Evolutionary conservation across 2,113 vertebrate species (phyloP).

Genomic region (Onychostruthus taczanowskii): DNA sequence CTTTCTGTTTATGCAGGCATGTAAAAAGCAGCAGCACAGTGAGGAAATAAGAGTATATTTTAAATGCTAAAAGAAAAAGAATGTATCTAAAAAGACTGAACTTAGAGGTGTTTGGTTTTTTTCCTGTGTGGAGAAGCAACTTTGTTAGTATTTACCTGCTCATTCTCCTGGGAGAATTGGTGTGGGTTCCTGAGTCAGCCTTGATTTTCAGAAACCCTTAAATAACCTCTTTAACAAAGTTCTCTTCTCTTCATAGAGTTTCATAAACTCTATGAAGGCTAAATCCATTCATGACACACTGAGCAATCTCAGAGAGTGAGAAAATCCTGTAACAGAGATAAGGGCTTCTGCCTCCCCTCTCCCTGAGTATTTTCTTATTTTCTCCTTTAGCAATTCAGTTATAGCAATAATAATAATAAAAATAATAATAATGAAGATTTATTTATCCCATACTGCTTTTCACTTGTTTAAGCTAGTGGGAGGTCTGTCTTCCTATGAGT

Average conservation of each 20-base stretch:
- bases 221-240: background rate
- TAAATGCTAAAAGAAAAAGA: background rate
- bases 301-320: background rate
- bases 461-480: background rate
- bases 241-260: background rate
- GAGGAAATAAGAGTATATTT: background rate
- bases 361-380: background rate
- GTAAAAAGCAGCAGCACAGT: background rate
- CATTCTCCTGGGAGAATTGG: background rate
- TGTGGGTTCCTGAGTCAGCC: background rate
- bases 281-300: background rate
- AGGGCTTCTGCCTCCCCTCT: background rate
- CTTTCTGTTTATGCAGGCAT: background rate
- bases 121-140: background rate
- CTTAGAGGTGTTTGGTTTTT: background rate
- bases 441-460: background rate
- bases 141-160: background rate
- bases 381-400: background rate
- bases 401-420: too few relatives aligned
- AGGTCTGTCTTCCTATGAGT: background rate
- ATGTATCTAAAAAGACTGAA: background rate
- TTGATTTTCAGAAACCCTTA: background rate
- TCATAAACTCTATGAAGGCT: background rate
- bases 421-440: background rate
- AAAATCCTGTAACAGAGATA: background rate